A percentile compares a stretch with the other conserved stretches of the same genome.
Conservation (phyloP, 2,113 vertebrate genomes). For the Tympanuchus pallidicinctus region DNA sequence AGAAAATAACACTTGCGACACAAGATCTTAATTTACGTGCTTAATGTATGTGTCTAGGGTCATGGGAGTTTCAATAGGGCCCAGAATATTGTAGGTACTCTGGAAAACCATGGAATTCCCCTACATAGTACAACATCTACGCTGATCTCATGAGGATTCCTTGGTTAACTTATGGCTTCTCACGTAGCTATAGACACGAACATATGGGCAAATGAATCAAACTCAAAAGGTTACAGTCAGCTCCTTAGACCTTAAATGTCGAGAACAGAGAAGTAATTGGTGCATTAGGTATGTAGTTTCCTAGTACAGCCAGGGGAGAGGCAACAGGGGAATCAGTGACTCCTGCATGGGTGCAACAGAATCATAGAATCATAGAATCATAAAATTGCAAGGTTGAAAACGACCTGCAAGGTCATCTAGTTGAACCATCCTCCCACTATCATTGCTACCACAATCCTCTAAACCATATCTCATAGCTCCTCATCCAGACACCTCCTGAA, state of each 20-base stretch:
- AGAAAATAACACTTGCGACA: background rate
- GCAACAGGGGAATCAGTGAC: background rate
- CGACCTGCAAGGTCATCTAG: too few species aligned
- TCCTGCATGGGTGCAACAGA: background rate
- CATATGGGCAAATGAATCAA: background rate
- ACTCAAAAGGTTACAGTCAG: background rate
- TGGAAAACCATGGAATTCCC: background rate
- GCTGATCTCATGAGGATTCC: background rate
- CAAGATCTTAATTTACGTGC: background rate
- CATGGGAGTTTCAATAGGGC: background rate
- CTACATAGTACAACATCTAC: background rate
- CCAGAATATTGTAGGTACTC: background rate
- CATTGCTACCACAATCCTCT: too few species aligned
- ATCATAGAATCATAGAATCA: too few species aligned
- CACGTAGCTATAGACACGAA: background rate
- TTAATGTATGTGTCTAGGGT: background rate
- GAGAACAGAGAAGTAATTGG: background rate
- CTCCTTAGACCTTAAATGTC: background rate
- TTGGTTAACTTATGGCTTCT: background rate
- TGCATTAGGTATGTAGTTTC: background rate
- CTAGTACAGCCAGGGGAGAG: background rate
- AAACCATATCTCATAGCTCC: too few species aligned
- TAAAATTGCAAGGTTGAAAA: too few species aligned
- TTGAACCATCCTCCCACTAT: too few species aligned
- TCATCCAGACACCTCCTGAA: too few species aligned